Base-by-base conservation (phyloP, 1,140 invertebrate genomes). In the Streblospio benedicti region DNA sequence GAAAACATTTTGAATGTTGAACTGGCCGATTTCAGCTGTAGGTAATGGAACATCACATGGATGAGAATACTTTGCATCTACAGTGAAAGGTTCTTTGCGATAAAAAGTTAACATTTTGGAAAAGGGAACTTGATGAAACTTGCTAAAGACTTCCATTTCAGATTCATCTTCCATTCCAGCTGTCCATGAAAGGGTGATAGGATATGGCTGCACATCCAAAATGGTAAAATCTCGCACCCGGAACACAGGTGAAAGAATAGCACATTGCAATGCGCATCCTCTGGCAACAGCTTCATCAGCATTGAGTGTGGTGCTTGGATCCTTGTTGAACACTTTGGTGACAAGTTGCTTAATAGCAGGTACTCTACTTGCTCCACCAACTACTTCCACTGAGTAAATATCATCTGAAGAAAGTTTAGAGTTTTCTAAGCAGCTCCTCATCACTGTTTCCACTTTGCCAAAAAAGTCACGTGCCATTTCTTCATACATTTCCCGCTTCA, bases 261-360 rank as follows among this genome's bases (percentile, higher is more conserved):
- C 96, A 80, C 78, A 80, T 70, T 80, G 92, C 32, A 98, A 79
- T 30, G 95, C 93, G 78, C 93, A 97, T 0, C 95, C 96, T 55
- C 95, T 84, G 5, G 93, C 84, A 6, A 99, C 93, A 28, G 95
- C 90, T 79, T 99, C 97, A 77, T 99, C 96, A 75, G 96, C 88
- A 79, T 99, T 99, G 28, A 99, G 77, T 16, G 96, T 98, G 1
- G 95, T 99, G 43, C 90, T 93, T 18, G 91, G 85, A 50, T 85
- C 81, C 70, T 91, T 90, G 18, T 85, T 84, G 72, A 78, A 73
- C n/a, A 93, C 84, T 73, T 89, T 85, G 72, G 92, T 88, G 60
- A 98, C 89, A 6, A 95, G 70, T 31, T 82, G 79, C 78, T 97
- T 98, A 20, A 99, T 86, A 1, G 89, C 85, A 18, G 96, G 96